Conservation (phyloP, 2,888 invertebrate species). For the Euspilapteryx auroguttella region DNA sequence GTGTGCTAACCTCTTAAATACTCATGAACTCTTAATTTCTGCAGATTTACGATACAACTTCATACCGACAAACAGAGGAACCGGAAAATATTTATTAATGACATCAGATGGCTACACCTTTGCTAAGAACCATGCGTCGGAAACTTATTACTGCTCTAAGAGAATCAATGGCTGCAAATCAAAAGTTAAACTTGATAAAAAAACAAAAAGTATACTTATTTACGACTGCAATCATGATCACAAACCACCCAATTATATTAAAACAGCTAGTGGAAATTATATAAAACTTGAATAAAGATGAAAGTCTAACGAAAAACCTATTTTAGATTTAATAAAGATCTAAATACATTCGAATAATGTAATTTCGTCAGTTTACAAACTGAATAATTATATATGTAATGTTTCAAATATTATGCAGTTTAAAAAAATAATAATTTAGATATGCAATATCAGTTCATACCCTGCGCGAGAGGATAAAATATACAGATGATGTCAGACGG, state of each 20-base stretch:
- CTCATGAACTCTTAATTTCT: no score
- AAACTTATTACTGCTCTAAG: background rate
- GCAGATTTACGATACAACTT: no score
- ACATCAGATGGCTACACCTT: background rate
- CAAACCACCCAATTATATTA: background rate
- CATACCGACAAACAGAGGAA: background rate
- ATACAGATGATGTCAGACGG: background rate
- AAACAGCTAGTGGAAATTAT: background rate
- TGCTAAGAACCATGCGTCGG: background rate
- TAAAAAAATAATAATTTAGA: no score
- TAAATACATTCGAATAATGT: no score
- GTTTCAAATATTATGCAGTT: no score
- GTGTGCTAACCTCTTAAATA: no score
- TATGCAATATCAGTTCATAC: background rate
- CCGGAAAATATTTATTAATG: background rate
- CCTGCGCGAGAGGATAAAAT: background rate
- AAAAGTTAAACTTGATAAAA: no score
- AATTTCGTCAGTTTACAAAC: no score
- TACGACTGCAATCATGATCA: background rate
- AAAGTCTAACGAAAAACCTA: no score
- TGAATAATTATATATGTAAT: no score
- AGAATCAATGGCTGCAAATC: background rate
- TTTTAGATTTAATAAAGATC: no score
- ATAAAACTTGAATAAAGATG: no score
- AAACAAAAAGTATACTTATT: background rate